These are phyloP conservation scores for Odocoileus virginianus DNA, from an alignment of 2,113 vertebrate species.

Conservation along the genomic window DNA sequence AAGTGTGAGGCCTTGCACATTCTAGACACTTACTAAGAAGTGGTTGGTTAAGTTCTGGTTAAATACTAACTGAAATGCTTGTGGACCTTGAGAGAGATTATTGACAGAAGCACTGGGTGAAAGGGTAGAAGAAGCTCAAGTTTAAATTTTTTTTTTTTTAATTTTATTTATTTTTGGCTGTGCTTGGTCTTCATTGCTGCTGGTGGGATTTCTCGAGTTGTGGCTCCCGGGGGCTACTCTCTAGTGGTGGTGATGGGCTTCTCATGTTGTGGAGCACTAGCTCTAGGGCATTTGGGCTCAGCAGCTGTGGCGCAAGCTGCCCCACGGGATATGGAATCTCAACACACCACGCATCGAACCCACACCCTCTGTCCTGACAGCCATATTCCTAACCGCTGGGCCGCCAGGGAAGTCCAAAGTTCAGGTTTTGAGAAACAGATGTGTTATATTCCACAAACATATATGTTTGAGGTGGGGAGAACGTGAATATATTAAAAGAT, in stretches of 20 bases:
- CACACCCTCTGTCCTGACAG: not conserved
- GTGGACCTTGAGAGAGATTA: not conserved
- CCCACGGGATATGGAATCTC: not conserved
- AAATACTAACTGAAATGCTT: constrained; percentile 3
- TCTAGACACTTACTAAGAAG: not conserved
- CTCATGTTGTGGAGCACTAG: not conserved
- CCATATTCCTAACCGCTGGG: not conserved
- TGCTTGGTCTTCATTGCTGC: not conserved
- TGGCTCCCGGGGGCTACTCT: not conserved
- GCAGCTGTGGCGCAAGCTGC: not conserved
- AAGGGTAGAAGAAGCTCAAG: not conserved
- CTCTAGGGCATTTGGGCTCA: not conserved
- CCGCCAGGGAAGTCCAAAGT: not conserved
- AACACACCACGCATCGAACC: not conserved
- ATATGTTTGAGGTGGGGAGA: not conserved
- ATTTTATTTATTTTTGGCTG: not conserved
- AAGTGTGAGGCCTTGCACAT: not conserved
- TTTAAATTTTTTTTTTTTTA: not conserved
- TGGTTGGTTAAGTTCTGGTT: not conserved
- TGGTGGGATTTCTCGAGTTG: not conserved
- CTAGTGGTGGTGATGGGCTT: not conserved
- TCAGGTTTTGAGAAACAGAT: not conserved
- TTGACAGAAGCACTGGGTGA: not conserved
- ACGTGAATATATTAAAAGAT: not conserved
- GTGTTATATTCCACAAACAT: not conserved